Evolutionary conservation across 2,113 vertebrate genomes (phyloP).

Genomic region (Mesoclemmys tuberculata): DNA sequence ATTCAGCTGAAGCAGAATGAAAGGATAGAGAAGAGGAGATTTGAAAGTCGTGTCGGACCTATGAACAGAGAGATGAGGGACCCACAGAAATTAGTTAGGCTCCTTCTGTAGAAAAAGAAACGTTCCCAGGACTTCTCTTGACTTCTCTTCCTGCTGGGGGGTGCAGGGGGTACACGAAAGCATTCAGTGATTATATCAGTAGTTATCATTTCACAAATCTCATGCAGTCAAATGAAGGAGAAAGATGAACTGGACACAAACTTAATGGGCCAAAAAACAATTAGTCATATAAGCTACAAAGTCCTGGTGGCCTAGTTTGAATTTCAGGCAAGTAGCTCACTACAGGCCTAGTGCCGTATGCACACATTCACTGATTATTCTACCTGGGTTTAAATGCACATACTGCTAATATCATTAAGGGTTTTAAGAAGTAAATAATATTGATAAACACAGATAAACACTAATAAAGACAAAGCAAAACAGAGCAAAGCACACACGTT

Average conservation of each 20-base stretch:
- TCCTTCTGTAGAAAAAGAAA: not conserved
- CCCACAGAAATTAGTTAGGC: not conserved
- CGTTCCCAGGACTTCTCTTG: not conserved
- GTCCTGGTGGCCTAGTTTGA: not conserved
- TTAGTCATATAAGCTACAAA: not conserved
- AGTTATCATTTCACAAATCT: not conserved
- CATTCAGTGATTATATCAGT: not conserved
- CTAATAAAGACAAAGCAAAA: not conserved
- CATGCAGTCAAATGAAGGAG: not conserved
- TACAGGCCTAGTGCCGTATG: not conserved
- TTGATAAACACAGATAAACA: not conserved
- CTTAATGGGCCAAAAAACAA: not conserved
- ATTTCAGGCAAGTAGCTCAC: not conserved
- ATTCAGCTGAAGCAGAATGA: not conserved
- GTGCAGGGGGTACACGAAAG: too few species aligned
- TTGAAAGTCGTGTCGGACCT: not conserved
- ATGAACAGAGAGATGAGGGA: not conserved
- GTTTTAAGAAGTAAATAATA: not conserved
- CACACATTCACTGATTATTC: not conserved
- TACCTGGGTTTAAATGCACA: not conserved
- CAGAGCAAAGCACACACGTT: not conserved
- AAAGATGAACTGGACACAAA: not conserved
- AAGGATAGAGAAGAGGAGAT: slow-evolving; percentile 2
- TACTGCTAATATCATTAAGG: not conserved
- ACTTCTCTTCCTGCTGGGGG: not conserved